phyloP scores from a whole-genome alignment of 2,797 vertebrate genomes.

The Amphiprion clarkii region DNA sequence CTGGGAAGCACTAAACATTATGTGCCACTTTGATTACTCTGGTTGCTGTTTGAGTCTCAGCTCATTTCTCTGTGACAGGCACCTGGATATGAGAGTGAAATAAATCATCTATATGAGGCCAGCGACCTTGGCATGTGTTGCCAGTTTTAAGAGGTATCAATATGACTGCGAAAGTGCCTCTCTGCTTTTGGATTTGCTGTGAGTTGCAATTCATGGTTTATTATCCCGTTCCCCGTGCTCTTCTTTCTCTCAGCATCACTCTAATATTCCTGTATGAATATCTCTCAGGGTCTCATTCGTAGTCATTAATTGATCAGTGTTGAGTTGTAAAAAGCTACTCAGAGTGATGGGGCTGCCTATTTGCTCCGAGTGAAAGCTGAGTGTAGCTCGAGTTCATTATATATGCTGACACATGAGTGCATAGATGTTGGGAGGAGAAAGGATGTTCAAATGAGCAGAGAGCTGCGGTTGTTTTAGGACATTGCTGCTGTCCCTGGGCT shows the following conservation, averaged over 20 bases:
- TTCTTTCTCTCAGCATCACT: constrained; percentile 55
- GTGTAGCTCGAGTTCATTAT: constrained; percentile 74
- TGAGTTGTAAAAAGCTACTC: constrained; percentile 81
- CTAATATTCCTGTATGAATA: constrained; percentile 57
- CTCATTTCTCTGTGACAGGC: constrained; percentile 59
- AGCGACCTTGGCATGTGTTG: constrained; percentile 58
- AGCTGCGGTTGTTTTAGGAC: constrained; percentile 65
- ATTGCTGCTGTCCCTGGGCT: constrained; percentile 46
- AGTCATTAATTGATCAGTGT: constrained; percentile 80
- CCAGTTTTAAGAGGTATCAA: constrained; percentile 60
- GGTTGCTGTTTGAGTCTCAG: constrained; percentile 50
- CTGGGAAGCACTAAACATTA: constrained; percentile 40
- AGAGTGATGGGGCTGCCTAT: constrained; percentile 62
- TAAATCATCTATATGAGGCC: constrained; percentile 65
- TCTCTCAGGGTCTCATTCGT: constrained; percentile 65
- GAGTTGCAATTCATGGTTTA: constrained; percentile 67
- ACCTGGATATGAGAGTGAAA: constrained; percentile 58
- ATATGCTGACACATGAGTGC: constrained; percentile 76
- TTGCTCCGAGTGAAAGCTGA: constrained; percentile 75
- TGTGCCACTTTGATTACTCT: constrained; percentile 57
- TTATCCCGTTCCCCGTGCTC: constrained; percentile 41
- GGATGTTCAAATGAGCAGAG: constrained; percentile 60
- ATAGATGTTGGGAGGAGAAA: constrained; percentile 63
- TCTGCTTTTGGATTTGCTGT: constrained; percentile 55
- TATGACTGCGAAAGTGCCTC: constrained; percentile 55